phyloP scores from a whole-genome alignment of 1,140 invertebrate species.

The Drosophila lacertosa region DNA sequence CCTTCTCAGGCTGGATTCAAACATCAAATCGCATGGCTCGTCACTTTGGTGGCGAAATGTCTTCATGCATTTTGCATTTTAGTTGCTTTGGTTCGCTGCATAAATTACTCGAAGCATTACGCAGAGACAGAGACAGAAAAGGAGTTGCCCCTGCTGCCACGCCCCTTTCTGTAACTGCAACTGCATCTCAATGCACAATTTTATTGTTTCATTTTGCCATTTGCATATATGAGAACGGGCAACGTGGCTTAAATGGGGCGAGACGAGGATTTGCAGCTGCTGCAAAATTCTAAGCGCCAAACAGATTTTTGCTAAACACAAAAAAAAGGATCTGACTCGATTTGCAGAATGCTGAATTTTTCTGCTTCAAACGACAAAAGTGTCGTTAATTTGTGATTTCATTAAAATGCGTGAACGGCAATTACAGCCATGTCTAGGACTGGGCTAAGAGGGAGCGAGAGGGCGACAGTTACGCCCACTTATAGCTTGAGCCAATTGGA shows the following conservation, averaged over 20 bases:
- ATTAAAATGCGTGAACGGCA: slow-evolving; percentile 70
- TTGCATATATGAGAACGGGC: slow-evolving; percentile 59
- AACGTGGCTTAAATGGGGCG: background rate
- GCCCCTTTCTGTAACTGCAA: background rate
- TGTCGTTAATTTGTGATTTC: slow-evolving; percentile 77
- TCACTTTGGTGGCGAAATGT: slow-evolving; percentile 65
- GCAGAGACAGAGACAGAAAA: no score
- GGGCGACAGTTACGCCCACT: background rate
- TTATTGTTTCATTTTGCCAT: slow-evolving; percentile 68
- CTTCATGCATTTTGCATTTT: slow-evolving; percentile 69
- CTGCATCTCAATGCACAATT: slow-evolving; percentile 49
- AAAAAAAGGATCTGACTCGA: background rate
- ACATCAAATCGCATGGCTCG: slow-evolving; percentile 73
- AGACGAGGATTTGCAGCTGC: slow-evolving; percentile 18
- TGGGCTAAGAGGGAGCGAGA: background rate
- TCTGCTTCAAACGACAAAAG: slow-evolving; percentile 71
- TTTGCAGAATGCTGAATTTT: slow-evolving; percentile 46
- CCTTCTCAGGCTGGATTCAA: no score
- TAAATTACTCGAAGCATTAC: slow-evolving; percentile 64
- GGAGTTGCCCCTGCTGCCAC: slow-evolving; percentile 2
- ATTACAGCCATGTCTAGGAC: slow-evolving; percentile 11
- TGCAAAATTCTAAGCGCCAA: slow-evolving; percentile 69
- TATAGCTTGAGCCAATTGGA: slow-evolving; percentile 49
- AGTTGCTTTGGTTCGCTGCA: slow-evolving; percentile 70
- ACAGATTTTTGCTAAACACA: slow-evolving; percentile 61